phyloP scores from a whole-genome alignment of 2,797 vertebrate species.

The Tangara arthus region DNA sequence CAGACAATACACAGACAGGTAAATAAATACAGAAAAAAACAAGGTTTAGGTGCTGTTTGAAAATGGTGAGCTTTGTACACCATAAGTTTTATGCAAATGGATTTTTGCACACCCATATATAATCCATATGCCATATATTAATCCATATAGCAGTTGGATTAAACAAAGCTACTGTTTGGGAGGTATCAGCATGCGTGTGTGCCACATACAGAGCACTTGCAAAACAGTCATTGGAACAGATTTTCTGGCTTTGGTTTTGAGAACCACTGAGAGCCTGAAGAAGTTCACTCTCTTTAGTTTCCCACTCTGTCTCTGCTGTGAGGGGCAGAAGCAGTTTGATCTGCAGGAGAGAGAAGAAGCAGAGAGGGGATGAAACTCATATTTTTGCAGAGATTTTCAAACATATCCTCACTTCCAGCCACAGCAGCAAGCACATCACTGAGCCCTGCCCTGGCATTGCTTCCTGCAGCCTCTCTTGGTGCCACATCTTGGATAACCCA shows the following conservation, averaged over 20 bases:
- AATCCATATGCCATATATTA: not conserved
- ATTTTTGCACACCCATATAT: not conserved
- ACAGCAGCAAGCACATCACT: not conserved
- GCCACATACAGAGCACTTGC: not conserved
- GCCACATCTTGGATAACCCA: not conserved
- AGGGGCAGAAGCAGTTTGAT: not conserved
- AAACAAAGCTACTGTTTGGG: not conserved
- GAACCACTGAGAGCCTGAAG: not conserved
- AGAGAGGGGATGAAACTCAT: not conserved
- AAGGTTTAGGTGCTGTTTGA: not conserved
- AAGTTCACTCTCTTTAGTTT: not conserved
- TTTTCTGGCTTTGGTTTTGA: not conserved
- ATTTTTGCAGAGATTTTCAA: not conserved
- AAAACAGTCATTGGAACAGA: not conserved
- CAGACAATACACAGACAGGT: not conserved
- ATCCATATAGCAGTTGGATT: not conserved
- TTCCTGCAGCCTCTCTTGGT: not conserved
- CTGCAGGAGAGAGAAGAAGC: not conserved
- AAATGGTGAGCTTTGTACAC: not conserved
- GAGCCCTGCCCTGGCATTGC: not conserved
- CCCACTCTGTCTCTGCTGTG: not conserved
- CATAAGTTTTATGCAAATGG: accelerated
- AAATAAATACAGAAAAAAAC: not conserved
- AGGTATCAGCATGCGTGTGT: not conserved
- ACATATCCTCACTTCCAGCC: not conserved